Evolutionary conservation across 2,113 vertebrate genomes (phyloP), one percentile per base, ranked within the genome.

Genomic region (Irena cyanogastra): DNA sequence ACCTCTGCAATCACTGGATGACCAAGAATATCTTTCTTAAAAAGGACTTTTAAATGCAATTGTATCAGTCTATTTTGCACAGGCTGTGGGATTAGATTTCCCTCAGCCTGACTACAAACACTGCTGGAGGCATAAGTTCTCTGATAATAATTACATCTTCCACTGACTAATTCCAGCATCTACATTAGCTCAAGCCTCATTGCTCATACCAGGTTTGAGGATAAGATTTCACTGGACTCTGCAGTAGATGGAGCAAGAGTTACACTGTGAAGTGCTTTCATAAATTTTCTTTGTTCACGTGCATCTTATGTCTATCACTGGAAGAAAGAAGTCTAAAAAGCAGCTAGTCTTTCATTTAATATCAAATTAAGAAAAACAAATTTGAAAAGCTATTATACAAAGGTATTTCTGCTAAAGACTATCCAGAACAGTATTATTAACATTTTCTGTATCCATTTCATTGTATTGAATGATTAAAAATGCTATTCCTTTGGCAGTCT

Each of bases 201-300:
- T 53, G 60, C 41, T 89, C 77, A 56, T 31, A 71, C 22, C 53
- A 89, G 13, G 53, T 79, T 87, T 65, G 47, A 31, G 44, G 57
- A 26, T 75, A 82, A 90, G 64, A 82, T 82, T 94, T 86, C 69
- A 94, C 81, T 79, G 37, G 44, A 84, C 41, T 89, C 83, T 28
- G 93, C 93, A 95, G 95, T 10, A 96, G 96, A 97, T 89, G 81
- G 95, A 95, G 93, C 89, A 96, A 96, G 95, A 92, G 87, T 71
- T 95, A 89, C 94, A 92, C 18, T 56, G 41, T 45, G 28, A 93
- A 95, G 45, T 11, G 69, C 52, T 69, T 86, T 74, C 44, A 78
- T 28, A 35, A 66, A 89, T 92, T 84, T 82, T 89, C 93, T 95
- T 96, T 95, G 88, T 93, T 91, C 72, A 5, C 27, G 28, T 74